Percentiles rank a stretch among this genome's conserved stretches.
These are phyloP conservation scores for Disparrhopalites patrizii DNA, from an alignment of 2,888 invertebrate species.

Conservation along the genomic window DNA sequence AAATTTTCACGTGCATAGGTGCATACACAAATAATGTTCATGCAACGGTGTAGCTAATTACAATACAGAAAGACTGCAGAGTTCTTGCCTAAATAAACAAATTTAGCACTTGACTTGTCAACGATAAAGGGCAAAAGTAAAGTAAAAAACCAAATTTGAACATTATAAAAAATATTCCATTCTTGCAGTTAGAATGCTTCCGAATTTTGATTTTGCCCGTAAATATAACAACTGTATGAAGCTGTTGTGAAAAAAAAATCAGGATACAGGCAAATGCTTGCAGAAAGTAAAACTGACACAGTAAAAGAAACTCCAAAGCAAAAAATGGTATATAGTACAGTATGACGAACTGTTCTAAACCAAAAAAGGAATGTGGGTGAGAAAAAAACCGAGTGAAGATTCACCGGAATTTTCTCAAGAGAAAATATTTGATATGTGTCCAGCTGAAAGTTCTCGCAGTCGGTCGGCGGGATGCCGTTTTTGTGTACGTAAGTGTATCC, in stretches of 20 bases:
- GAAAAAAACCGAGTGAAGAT: constrained; percentile 26
- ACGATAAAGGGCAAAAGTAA: too few relatives aligned
- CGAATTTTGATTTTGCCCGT: too few relatives aligned
- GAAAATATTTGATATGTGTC: constrained; percentile 24
- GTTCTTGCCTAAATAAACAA: too few relatives aligned
- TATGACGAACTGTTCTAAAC: not conserved
- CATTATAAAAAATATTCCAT: too few relatives aligned
- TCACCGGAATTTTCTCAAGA: constrained; percentile 25
- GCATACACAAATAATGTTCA: too few relatives aligned
- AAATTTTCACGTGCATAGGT: too few relatives aligned
- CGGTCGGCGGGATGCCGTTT: constrained; percentile 9
- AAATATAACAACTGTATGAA: not conserved
- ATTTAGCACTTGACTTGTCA: too few relatives aligned
- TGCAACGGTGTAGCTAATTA: too few relatives aligned
- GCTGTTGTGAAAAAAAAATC: not conserved
- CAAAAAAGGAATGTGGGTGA: constrained; percentile 22
- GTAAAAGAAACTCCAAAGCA: not conserved
- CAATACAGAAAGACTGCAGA: too few relatives aligned
- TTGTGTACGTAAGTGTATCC: too few relatives aligned
- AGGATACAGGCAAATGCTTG: not conserved
- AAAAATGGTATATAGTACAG: not conserved
- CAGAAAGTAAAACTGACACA: not conserved
- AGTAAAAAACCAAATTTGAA: too few relatives aligned
- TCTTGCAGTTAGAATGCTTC: too few relatives aligned
- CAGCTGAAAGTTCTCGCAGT: constrained; percentile 24